phyloP scores from a whole-genome alignment of 2,113 vertebrate species.

The Dryoscopus gambensis region DNA sequence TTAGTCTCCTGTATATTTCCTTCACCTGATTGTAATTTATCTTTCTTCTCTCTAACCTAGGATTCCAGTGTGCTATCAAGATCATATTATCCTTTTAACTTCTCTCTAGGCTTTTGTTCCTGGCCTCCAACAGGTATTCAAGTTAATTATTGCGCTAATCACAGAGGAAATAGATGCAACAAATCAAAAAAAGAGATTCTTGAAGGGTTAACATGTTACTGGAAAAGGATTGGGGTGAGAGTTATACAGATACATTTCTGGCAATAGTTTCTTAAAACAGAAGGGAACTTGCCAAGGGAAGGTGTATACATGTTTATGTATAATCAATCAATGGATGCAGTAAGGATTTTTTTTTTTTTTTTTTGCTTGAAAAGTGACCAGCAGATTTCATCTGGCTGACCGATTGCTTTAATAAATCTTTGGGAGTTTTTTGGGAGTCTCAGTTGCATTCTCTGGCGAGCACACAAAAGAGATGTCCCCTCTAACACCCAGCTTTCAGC shows the following conservation, averaged over 20 bases:
- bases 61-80: background rate
- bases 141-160: background rate
- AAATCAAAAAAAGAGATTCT: background rate
- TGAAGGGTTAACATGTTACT: background rate
- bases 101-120: background rate
- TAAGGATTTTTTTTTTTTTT: background rate
- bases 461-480: background rate
- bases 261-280: background rate
- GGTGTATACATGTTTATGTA: background rate
- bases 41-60: background rate
- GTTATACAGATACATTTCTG: background rate
- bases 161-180: background rate
- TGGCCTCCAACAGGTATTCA: background rate
- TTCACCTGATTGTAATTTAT: background rate
- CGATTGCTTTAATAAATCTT: background rate
- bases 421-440: background rate
- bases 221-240: background rate
- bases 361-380: background rate
- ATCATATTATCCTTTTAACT: background rate
- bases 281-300: background rate
- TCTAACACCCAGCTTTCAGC: background rate
- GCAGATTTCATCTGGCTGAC: background rate
- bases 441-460: background rate
- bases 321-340: background rate
- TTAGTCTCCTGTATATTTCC: background rate